Conservation (phyloP, 2,888 invertebrate species). For the Acronicta psi region DNA sequence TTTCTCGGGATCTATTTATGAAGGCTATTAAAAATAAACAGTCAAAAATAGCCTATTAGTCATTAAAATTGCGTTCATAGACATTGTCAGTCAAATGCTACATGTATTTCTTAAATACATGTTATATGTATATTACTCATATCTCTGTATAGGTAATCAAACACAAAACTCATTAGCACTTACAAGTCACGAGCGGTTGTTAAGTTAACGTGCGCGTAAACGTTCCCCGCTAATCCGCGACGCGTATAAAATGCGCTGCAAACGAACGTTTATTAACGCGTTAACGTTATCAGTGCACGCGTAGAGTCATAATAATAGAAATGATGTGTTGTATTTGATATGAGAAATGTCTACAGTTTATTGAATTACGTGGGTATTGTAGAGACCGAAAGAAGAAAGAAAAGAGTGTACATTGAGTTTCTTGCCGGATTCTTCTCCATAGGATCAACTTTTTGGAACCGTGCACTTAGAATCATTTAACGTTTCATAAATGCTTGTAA, state of each 20-base stretch:
- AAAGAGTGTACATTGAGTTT: no score
- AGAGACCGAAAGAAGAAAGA: no score
- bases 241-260: conserved; percentile 57
- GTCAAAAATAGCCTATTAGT: no score
- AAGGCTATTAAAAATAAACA: no score
- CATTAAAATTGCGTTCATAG: no score
- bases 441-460: no score
- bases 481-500: no score
- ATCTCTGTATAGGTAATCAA: conserved; percentile 42
- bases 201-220: conserved; percentile 63
- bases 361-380: conserved; percentile 16
- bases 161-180: conserved; percentile 65
- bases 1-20: no score
- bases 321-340: conserved; percentile 53
- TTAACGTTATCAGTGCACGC: conserved; percentile 50
- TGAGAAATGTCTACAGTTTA: conserved; percentile 45
- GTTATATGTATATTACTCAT: not conserved
- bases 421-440: no score
- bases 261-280: conserved; percentile 53
- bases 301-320: conserved; percentile 34
- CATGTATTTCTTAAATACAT: no score
- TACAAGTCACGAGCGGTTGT: conserved; percentile 58
- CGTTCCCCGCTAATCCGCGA: conserved; percentile 61
- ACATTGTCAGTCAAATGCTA: no score
- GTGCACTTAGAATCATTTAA: no score